These are phyloP conservation scores for Melieria omissa DNA, from an alignment of 2,888 invertebrate genomes.

Conservation along the genomic window DNA sequence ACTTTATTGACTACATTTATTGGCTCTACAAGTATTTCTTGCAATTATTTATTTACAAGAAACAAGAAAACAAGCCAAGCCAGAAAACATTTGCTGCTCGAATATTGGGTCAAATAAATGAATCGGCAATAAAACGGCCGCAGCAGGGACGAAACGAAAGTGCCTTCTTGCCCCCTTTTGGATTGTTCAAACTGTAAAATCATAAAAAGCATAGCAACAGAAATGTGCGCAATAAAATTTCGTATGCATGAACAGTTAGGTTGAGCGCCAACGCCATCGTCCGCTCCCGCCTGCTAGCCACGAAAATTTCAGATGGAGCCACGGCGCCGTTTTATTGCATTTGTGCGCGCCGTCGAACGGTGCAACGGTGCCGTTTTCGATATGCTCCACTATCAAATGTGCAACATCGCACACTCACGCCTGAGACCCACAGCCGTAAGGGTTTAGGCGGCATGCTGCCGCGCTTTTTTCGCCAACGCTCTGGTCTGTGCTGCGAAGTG, in stretches of 20 bases:
- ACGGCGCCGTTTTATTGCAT: background rate
- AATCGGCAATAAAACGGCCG: too few species aligned
- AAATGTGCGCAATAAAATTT: conserved; percentile 28
- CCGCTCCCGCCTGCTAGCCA: conserved; percentile 7
- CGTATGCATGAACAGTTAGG: conserved; percentile 20
- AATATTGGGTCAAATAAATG: too few species aligned
- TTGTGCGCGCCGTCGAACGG: conserved; percentile 1
- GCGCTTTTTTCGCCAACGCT: background rate
- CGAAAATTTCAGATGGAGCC: conserved; percentile 2
- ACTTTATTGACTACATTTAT: too few species aligned
- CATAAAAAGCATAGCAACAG: conserved; percentile 4
- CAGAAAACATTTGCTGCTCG: too few species aligned
- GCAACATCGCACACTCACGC: conserved; percentile 35
- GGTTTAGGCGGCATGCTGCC: conserved; percentile 17
- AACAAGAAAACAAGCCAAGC: too few species aligned
- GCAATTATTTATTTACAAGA: too few species aligned
- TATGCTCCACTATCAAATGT: conserved; percentile 32
- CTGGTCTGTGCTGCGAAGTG: background rate
- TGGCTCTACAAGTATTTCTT: too few species aligned
- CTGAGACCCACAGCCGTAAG: conserved; percentile 41
- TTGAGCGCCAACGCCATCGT: conserved; percentile 28
- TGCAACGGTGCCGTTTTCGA: conserved; percentile 18
- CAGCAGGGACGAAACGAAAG: too few species aligned
- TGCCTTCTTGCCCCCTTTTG: too few species aligned
- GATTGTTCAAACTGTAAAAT: too few species aligned